A percentile compares a stretch with the other conserved stretches of the same genome.
Evolutionary conservation across 2,888 invertebrate genomes (phyloP).

Genomic region (Sisyra nigra): DNA sequence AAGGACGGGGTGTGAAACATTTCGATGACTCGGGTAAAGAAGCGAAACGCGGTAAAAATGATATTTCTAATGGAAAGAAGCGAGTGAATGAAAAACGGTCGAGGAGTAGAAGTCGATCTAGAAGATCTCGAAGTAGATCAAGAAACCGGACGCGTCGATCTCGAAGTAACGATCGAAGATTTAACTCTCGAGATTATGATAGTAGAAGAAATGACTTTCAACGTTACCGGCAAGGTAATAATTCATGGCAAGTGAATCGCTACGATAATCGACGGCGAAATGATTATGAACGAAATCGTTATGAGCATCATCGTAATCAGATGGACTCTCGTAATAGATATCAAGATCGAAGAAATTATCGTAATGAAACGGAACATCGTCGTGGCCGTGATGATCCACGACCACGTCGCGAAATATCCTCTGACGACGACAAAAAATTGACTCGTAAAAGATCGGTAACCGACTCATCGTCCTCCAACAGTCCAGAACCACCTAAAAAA

Average conservation of each 20-base stretch:
- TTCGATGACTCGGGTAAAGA: conserved; percentile 25
- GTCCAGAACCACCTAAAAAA: too few relatives aligned
- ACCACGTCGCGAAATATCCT: neutral
- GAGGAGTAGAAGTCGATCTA: conserved; percentile 2
- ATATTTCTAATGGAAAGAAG: conserved; percentile 7
- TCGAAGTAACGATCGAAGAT: conserved; percentile 10
- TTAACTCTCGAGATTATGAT: conserved; percentile 13
- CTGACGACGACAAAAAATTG: neutral
- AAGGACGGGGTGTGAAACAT: conserved; percentile 61
- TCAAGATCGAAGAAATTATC: neutral
- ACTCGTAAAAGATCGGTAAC: too few relatives aligned
- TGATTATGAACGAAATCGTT: conserved; percentile 12
- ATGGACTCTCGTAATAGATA: too few relatives aligned
- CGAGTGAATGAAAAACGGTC: conserved; percentile 11
- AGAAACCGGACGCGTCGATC: conserved; percentile 11
- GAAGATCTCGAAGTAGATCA: conserved; percentile 1
- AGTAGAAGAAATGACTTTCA: conserved; percentile 10
- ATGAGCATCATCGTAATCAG: conserved; percentile 6
- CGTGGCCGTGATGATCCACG: neutral
- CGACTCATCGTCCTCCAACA: too few relatives aligned
- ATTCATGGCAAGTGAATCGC: conserved; percentile 10
- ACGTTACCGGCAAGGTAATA: conserved; percentile 11
- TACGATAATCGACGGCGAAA: conserved; percentile 12
- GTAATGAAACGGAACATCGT: neutral
- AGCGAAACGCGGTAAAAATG: conserved; percentile 11